A percentile compares a stretch with the other conserved stretches of the same genome.
phyloP scores from a whole-genome alignment of 92 coral and sea anemone genomes.

The Virgularia gustaviana region DNA sequence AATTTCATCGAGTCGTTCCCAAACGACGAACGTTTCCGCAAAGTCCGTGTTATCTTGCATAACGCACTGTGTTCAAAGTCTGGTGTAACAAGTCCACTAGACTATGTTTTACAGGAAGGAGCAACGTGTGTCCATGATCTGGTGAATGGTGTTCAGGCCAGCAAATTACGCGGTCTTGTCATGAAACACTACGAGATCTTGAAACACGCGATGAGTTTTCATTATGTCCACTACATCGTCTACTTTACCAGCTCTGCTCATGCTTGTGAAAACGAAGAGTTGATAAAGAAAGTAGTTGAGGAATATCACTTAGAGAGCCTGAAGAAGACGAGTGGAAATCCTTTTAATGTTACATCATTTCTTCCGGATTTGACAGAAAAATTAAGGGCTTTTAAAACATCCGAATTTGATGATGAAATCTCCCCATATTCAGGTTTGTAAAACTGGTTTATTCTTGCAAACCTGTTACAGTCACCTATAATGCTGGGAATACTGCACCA shows the following conservation, averaged over 20 bases:
- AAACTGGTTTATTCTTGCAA: neutral
- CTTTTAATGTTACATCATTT: conserved; percentile 61
- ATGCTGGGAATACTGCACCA: no score
- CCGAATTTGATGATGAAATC: neutral
- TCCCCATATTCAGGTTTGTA: neutral
- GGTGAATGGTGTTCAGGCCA: conserved; percentile 55
- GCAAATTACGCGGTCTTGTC: conserved; percentile 79
- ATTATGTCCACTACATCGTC: conserved; percentile 68
- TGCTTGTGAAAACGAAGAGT: conserved; percentile 75
- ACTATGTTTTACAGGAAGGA: conserved; percentile 93
- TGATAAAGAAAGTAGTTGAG: conserved; percentile 73
- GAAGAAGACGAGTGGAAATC: conserved; percentile 43
- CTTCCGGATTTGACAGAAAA: conserved; percentile 71
- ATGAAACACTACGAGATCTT: conserved; percentile 78
- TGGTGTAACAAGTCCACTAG: conserved; percentile 89
- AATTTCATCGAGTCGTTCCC: conserved; percentile 78
- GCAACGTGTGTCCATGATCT: conserved; percentile 51
- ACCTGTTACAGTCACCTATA: neutral
- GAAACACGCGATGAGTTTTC: conserved; percentile 89
- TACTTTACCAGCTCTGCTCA: conserved; percentile 76
- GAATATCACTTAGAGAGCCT: conserved; percentile 61
- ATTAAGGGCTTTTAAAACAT: conserved; percentile 46
- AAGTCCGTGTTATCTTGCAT: conserved; percentile 73
- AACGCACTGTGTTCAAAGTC: conserved; percentile 89
- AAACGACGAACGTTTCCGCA: conserved; percentile 77